These are phyloP conservation scores for Triplophysa rosa DNA, from an alignment of 2,113 vertebrate genomes.

Conservation along the genomic window DNA sequence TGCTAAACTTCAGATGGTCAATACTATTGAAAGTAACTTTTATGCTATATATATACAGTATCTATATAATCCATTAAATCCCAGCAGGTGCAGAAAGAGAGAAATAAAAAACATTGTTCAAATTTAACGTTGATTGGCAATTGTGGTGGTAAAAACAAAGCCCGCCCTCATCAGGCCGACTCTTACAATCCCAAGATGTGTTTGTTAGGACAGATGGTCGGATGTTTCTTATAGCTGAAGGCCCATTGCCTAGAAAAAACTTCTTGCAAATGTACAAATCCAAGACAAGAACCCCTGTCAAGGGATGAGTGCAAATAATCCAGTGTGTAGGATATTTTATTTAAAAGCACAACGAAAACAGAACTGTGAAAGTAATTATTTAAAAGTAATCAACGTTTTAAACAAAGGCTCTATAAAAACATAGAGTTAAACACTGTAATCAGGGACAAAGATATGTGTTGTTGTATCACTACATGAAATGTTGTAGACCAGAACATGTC, in stretches of 20 bases:
- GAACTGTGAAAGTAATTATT: background rate
- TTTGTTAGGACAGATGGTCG: slow-evolving; percentile 48
- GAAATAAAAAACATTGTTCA: slow-evolving; percentile 1
- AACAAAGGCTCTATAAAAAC: background rate
- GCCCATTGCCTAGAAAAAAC: background rate
- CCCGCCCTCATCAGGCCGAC: background rate
- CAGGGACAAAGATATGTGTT: background rate
- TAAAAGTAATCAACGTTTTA: background rate
- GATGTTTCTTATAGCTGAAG: background rate
- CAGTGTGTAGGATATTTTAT: background rate
- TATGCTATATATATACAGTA: no score
- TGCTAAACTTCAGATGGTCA: no score
- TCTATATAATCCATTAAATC: background rate
- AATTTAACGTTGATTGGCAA: slow-evolving; percentile 42
- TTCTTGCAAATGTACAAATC: background rate
- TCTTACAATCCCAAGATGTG: slow-evolving; percentile 7
- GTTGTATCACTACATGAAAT: background rate
- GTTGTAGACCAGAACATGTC: background rate
- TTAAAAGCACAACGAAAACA: background rate
- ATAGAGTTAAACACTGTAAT: no score
- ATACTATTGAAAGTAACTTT: no score
- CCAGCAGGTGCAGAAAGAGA: background rate
- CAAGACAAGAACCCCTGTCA: background rate
- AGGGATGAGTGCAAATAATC: slow-evolving; percentile 23
- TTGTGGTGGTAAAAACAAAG: slow-evolving; percentile 41